Evolutionary conservation across 2,888 invertebrate species (phyloP), one percentile per base, ranked within the genome.

Genomic region (Liodrosophila aerea): DNA sequence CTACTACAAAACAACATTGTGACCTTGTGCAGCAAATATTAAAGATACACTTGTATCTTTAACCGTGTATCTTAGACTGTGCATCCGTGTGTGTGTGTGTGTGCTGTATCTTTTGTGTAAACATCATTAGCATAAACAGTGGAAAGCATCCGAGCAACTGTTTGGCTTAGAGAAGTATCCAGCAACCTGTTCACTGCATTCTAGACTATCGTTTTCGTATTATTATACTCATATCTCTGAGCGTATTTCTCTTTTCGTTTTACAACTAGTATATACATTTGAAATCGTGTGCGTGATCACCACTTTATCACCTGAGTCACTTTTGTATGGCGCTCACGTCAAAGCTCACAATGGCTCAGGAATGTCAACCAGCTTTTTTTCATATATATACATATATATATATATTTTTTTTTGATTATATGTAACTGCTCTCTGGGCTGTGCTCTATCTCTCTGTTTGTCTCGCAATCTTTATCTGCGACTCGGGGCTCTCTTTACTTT

Each of bases 271-370:
- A 16, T 16, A 5, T 18, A 18, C 16, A 1, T n/a, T 37, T 66
- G 33, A 51, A 60, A 57, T 68, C 53, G 65, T 45, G 54, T 54
- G 53, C 61, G 72, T 71, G 82, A 82, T 78, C 76, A 65, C n/a
- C 60, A 56, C 76, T 78, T 83, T 83, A 82, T 83, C 78, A 78
- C 80, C 82, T 84, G 78, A 84, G 72, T 84, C 78, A 81, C 73
- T 58, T 78, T 64, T 51, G 60, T 72, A 84, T 71, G 71, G 59
- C 44, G 62, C 66, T 77, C 81, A 84, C 80, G 84, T 80, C 74
- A 58, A 22, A 50, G 44, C 52, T 22, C 43, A 52, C 41, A 33
- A 22, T 39, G 44, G 45, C 70, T 69, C 44, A 66, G 74, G 66
- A 74, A 77, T 74, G 45, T 60, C 57, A 71, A 69, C 40, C 71